Conservation (phyloP, 2,113 vertebrate species). For the Odocoileus hemionus region DNA sequence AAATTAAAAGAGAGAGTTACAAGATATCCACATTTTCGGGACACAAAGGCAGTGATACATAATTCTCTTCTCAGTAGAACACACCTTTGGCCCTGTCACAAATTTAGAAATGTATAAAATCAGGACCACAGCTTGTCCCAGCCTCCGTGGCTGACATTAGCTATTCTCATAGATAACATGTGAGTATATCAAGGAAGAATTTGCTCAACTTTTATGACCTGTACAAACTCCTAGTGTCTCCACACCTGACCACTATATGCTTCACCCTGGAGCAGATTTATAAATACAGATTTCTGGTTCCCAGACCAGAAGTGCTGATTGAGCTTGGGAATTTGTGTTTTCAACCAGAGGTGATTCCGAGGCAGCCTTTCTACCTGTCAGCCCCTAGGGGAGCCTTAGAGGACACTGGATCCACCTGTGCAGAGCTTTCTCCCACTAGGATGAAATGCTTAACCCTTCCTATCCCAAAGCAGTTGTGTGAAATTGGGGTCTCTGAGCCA, state of each 20-base stretch:
- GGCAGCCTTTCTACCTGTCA: neutral
- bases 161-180: neutral
- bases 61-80: neutral
- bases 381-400: neutral
- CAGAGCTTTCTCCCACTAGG: neutral
- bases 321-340: neutral
- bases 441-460: neutral
- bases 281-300: neutral
- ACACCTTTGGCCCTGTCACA: rapidly evolving
- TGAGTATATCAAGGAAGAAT: rapidly evolving
- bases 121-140: neutral
- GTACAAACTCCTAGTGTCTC: neutral
- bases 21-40: neutral
- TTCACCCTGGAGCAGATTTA: neutral
- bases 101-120: neutral
- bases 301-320: neutral
- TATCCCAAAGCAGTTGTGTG: rapidly evolving
- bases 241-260: too few relatives aligned
- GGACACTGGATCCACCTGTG: rapidly evolving
- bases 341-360: neutral
- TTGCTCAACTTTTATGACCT: neutral
- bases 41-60: rapidly evolving
- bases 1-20: neutral
- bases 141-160: neutral
- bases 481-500: neutral